Conservation (phyloP, 2,888 invertebrate species). For the Sinopyrophorus schimmeli region DNA sequence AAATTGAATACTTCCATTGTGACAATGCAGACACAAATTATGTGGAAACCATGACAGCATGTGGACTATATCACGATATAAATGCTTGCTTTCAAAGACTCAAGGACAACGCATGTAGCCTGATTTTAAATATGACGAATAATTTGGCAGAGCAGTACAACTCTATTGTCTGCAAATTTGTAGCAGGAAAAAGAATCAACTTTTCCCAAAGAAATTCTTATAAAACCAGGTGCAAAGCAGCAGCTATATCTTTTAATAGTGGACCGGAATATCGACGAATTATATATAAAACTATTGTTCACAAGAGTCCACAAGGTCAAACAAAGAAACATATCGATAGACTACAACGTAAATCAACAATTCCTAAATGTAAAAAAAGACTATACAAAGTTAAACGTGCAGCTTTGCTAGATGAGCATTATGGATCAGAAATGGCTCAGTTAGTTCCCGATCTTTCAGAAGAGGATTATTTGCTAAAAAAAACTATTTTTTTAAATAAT, state of each 20-base stretch:
- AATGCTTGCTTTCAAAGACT: neutral
- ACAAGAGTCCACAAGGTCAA: neutral
- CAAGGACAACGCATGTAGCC: neutral
- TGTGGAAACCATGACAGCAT: too few species aligned
- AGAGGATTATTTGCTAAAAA: neutral
- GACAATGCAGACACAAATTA: too few species aligned
- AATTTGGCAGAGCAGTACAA: slow-evolving; percentile 1
- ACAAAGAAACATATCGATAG: neutral
- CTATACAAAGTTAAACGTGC: neutral
- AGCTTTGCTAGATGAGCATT: neutral
- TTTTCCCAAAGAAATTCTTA: neutral
- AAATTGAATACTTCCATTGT: too few species aligned
- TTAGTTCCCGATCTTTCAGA: neutral
- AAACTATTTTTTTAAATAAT: neutral
- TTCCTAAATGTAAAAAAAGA: neutral
- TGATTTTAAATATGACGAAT: slow-evolving; percentile 1
- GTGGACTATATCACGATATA: neutral
- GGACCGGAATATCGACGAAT: neutral
- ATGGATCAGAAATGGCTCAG: neutral
- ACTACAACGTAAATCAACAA: neutral
- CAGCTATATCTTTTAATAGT: slow-evolving; percentile 1
- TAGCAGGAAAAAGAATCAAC: neutral
- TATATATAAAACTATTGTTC: neutral
- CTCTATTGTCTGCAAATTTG: neutral
- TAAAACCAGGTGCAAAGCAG: neutral